Evolutionary conservation across 35 echinoderm and acorn worm species (phyloP).

Genomic region (Acanthaster planci): DNA sequence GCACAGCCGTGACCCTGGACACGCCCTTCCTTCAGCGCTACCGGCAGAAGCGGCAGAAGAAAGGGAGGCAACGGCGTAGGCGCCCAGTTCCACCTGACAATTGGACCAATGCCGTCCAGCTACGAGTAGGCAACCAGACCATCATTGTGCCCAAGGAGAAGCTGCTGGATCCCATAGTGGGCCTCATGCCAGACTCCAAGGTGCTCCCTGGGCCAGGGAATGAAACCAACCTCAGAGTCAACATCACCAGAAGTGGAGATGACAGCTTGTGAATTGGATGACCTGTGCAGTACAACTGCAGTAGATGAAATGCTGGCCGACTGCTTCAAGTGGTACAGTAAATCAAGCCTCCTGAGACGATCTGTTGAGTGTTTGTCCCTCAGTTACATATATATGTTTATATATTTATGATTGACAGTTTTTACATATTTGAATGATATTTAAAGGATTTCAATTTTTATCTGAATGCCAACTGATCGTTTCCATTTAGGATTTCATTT

Average conservation of each 20-base stretch:
- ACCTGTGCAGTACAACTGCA: no score
- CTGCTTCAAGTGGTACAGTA: no score
- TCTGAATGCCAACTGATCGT: no score
- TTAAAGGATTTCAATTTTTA: no score
- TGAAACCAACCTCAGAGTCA: background rate
- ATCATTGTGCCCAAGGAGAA: conserved; percentile 19
- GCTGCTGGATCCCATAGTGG: conserved; percentile 21
- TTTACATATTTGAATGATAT: no score
- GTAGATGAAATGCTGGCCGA: no score
- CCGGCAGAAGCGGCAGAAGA: background rate
- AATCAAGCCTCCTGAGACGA: no score
- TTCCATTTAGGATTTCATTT: no score
- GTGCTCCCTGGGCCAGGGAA: background rate
- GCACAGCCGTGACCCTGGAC: background rate
- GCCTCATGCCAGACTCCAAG: conserved; percentile 16
- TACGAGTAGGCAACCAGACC: conserved; percentile 28
- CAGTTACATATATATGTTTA: no score
- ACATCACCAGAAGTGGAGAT: background rate
- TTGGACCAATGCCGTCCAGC: background rate
- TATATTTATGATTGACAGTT: no score
- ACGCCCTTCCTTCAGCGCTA: conserved; percentile 33
- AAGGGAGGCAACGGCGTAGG: background rate
- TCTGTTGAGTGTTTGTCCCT: no score
- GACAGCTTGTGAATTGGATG: background rate
- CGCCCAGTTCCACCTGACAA: background rate